A percentile compares a stretch with the other conserved stretches of the same genome.
phyloP scores from a whole-genome alignment of 2,797 vertebrate species.

The Pitangus sulphuratus region DNA sequence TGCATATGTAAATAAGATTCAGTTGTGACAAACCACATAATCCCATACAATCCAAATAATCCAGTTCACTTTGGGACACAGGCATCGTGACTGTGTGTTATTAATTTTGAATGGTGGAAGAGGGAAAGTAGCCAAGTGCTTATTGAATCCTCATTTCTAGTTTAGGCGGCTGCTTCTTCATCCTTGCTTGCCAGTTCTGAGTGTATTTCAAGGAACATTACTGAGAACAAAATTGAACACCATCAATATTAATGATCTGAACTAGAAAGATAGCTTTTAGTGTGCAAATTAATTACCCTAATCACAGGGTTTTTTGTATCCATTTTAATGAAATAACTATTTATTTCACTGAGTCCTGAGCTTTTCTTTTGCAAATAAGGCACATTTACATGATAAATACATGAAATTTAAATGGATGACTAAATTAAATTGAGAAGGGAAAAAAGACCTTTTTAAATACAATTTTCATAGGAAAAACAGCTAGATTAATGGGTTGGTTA shows the following conservation, averaged over 20 bases:
- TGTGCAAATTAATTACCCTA: slow-evolving; percentile 85
- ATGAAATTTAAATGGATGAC: slow-evolving; percentile 82
- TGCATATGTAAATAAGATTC: slow-evolving; percentile 50
- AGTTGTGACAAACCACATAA: neutral
- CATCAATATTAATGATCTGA: slow-evolving; percentile 86
- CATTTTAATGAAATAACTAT: slow-evolving; percentile 85
- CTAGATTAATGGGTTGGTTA: slow-evolving; percentile 82
- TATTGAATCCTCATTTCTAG: slow-evolving; percentile 41
- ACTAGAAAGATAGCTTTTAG: slow-evolving; percentile 82
- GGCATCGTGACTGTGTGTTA: neutral
- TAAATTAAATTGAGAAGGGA: slow-evolving; percentile 77
- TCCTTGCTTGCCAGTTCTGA: slow-evolving; percentile 66
- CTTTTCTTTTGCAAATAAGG: slow-evolving; percentile 85
- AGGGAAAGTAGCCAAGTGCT: slow-evolving; percentile 33
- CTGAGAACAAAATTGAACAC: slow-evolving; percentile 80
- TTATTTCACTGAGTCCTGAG: slow-evolving; percentile 81
- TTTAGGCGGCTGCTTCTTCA: slow-evolving; percentile 50
- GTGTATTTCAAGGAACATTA: slow-evolving; percentile 79
- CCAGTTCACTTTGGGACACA: slow-evolving; percentile 52
- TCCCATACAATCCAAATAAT: slow-evolving; percentile 1
- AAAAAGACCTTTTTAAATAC: slow-evolving; percentile 77
- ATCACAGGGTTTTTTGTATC: slow-evolving; percentile 83
- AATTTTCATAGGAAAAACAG: slow-evolving; percentile 82
- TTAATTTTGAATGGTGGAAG: slow-evolving; percentile 37
- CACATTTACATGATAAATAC: slow-evolving; percentile 84